Evolutionary conservation across 1,140 invertebrate species (phyloP).

Genomic region (Watersipora subatra): DNA sequence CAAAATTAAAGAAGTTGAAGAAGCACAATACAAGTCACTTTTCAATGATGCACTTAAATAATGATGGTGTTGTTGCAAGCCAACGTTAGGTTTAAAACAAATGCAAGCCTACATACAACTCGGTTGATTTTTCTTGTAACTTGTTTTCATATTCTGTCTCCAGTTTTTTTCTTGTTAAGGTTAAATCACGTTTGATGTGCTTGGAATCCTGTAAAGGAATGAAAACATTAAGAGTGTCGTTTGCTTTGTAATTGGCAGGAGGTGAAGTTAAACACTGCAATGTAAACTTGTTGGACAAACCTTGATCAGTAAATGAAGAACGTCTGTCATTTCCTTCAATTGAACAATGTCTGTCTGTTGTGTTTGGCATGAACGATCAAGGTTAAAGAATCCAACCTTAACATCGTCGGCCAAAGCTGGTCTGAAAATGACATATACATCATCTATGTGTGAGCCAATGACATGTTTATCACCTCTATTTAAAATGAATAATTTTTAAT

Average conservation of each 20-base stretch:
- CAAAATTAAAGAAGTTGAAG: no score
- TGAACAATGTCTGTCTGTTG: slow-evolving; percentile 34
- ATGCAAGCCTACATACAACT: slow-evolving; percentile 24
- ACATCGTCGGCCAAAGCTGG: slow-evolving; percentile 29
- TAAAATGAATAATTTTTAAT: no score
- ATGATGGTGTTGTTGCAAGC: no score
- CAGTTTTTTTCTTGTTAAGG: slow-evolving; percentile 29
- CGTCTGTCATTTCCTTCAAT: slow-evolving; percentile 35
- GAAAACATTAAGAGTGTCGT: neutral
- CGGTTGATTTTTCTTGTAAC: slow-evolving; percentile 27
- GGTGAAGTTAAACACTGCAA: neutral
- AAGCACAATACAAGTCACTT: no score
- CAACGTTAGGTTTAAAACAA: no score
- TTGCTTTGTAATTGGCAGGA: neutral
- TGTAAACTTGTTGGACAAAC: slow-evolving; percentile 12
- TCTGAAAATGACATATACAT: slow-evolving; percentile 16
- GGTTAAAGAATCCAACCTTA: slow-evolving; percentile 35
- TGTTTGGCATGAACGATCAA: slow-evolving; percentile 32
- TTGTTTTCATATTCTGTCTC: slow-evolving; percentile 33
- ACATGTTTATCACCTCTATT: no score
- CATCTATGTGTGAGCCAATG: neutral
- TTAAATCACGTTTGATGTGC: slow-evolving; percentile 27
- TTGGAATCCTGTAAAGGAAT: neutral
- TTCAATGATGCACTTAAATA: no score
- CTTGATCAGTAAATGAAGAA: slow-evolving; percentile 27